phyloP scores from a whole-genome alignment of 92 coral and sea anemone species.

The Metridium senile region DNA sequence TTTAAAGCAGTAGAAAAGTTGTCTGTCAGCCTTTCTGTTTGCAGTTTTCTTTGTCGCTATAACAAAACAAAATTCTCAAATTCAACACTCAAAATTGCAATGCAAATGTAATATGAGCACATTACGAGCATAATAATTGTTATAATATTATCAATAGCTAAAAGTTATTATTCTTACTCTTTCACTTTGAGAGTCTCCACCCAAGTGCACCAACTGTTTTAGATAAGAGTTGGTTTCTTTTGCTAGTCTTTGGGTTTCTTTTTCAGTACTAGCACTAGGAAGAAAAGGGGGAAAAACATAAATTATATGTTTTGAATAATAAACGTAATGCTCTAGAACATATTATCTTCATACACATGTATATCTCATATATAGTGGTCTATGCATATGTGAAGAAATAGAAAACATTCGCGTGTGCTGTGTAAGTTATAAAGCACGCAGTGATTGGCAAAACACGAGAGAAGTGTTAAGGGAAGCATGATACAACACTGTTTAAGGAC shows the following conservation, averaged over 20 bases:
- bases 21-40: constrained; percentile 74
- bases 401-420: too few species aligned
- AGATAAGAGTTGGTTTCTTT: constrained; percentile 81
- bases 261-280: constrained; percentile 78
- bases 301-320: not conserved
- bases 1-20: constrained; percentile 84
- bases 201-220: constrained; percentile 78
- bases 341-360: too few species aligned
- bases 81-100: not conserved
- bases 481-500: too few species aligned
- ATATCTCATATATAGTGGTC: too few species aligned
- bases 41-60: constrained; percentile 87
- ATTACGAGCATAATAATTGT: too few species aligned
- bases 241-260: constrained; percentile 85
- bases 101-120: not conserved
- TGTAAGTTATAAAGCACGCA: too few species aligned
- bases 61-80: constrained; percentile 9
- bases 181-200: constrained; percentile 68
- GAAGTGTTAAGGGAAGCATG: too few species aligned
- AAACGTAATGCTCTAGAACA: too few species aligned
- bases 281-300: not conserved
- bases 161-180: constrained; percentile 62
- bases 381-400: too few species aligned
- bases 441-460: too few species aligned
- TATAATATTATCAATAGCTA: too few species aligned